Evolutionary conservation across 2,113 vertebrate genomes (phyloP), one percentile per base, ranked within the genome.

Genomic region (Colistium nudipinnis): DNA sequence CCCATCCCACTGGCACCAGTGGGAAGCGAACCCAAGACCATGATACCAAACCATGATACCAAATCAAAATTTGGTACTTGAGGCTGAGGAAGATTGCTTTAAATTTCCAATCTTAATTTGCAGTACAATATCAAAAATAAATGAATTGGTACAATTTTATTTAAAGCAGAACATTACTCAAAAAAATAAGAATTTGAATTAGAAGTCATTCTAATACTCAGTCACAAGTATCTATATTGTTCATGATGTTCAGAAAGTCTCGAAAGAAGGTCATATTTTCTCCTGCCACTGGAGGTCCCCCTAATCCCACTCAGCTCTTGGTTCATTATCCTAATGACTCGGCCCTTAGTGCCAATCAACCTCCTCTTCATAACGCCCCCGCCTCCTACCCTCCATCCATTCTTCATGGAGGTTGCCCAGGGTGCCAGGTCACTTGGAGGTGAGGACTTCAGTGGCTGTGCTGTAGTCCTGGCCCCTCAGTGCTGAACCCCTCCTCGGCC

Each of bases 231-330:
- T 52, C 9, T 8, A 7, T 4, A 48, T 16, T 31, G 13, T 19
- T 33, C 20, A 13, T 14, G 8, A n/a, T 33, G 3, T 41, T 62
- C n/a, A 53, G 31, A 14, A 8, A 4, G n/a, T 48, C 7, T 2
- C 44, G 13, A 22, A 17, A 4, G 14, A n/a, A 3, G 20, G 39
- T 44, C 48, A 11, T 30, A 6, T 45, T 33, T 9, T 28, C 19
- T 57, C 30, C 41, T 9, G 33, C 85, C 88, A 91, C 87, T 84
- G 88, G 90, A 87, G 83, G 90, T 70, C 90, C 81, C 87, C 80
- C 86, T 77, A 69, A 71, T 61, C 36, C 81, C 56, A 70, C 70
- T 49, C 12, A 24, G 47, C 65, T 25, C 27, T 57, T 78, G 30
- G 13, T 67, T 76, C 76, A 81, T 88, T 85, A 87, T 76, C 75